Percentiles rank a stretch among this genome's conserved stretches.
phyloP scores from a whole-genome alignment of 1,140 invertebrate species.

The Pristionchus pacificus region DNA sequence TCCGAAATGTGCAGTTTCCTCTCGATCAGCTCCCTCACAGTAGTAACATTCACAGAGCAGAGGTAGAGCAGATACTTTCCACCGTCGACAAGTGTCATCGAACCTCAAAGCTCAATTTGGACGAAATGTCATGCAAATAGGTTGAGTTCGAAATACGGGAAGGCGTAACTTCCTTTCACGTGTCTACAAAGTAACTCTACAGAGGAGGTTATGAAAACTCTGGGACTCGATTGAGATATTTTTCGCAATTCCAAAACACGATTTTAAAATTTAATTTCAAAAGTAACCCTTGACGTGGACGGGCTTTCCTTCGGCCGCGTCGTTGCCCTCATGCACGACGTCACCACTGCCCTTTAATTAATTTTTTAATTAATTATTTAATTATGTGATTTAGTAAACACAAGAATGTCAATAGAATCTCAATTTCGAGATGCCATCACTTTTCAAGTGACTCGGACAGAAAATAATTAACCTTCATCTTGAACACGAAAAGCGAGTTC shows the following conservation, averaged over 20 bases:
- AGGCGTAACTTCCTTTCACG: too few relatives aligned
- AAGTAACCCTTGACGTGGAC: constrained; percentile 45
- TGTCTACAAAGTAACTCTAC: too few relatives aligned
- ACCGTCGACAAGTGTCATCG: constrained; percentile 59
- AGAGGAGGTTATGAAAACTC: too few relatives aligned
- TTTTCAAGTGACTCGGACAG: constrained; percentile 19
- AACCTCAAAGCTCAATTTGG: too few relatives aligned
- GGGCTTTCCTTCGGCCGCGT: constrained; percentile 15
- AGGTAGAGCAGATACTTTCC: constrained; percentile 59
- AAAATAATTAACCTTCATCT: constrained; percentile 21
- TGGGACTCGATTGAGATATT: too few relatives aligned
- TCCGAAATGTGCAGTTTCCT: constrained; percentile 41
- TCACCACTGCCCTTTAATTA: constrained; percentile 12
- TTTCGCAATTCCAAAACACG: too few relatives aligned
- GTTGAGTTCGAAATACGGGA: too few relatives aligned
- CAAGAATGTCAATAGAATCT: too few relatives aligned
- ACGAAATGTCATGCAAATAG: too few relatives aligned
- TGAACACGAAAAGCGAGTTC: constrained; percentile 35
- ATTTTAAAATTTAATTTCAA: too few relatives aligned
- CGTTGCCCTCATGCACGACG: constrained; percentile 15
- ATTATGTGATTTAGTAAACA: too few relatives aligned
- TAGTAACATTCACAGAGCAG: constrained; percentile 59
- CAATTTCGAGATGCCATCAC: too few relatives aligned
- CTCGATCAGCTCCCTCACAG: constrained; percentile 46
- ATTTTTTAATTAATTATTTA: constrained; percentile 25